phyloP scores from a whole-genome alignment of 2,797 vertebrate species.

The Gadopsis bispinosus region DNA sequence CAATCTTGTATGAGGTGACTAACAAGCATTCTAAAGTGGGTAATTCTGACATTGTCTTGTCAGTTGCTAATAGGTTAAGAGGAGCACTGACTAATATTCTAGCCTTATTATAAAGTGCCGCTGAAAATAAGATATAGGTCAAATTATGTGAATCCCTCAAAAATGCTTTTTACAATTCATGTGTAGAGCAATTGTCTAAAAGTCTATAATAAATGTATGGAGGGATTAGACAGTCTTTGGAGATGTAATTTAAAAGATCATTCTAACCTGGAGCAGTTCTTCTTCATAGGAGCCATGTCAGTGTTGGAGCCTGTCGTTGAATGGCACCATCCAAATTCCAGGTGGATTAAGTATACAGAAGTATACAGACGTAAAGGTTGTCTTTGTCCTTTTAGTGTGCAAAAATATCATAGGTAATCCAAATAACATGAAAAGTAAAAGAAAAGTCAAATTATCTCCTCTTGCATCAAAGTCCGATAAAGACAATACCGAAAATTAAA shows the following conservation, averaged over 20 bases:
- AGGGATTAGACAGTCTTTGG: background rate
- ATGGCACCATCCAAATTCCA: conserved; percentile 54
- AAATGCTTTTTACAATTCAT: background rate
- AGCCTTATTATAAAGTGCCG: background rate
- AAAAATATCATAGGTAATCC: conserved; percentile 70
- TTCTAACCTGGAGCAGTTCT: conserved; percentile 75
- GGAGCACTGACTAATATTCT: conserved; percentile 25
- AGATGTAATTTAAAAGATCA: background rate
- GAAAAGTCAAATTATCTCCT: conserved; percentile 30
- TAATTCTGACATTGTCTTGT: conserved; percentile 65
- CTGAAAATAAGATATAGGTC: conserved; percentile 18
- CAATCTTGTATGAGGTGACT: background rate
- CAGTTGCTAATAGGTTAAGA: conserved; percentile 60
- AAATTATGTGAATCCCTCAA: conserved; percentile 10
- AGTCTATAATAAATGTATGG: background rate
- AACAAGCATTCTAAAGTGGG: conserved; percentile 25
- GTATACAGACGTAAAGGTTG: conserved; percentile 27
- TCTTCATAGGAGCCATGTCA: conserved; percentile 65
- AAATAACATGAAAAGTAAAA: conserved; percentile 29
- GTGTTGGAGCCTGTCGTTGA: conserved; percentile 41
- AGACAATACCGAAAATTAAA: conserved; percentile 24
- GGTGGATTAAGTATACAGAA: conserved; percentile 50
- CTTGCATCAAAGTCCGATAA: conserved; percentile 31
- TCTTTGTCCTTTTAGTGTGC: conserved; percentile 37
- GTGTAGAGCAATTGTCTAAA: background rate